Evolutionary conservation across 2,113 vertebrate genomes (phyloP).

Genomic region (Narcine bancroftii): DNA sequence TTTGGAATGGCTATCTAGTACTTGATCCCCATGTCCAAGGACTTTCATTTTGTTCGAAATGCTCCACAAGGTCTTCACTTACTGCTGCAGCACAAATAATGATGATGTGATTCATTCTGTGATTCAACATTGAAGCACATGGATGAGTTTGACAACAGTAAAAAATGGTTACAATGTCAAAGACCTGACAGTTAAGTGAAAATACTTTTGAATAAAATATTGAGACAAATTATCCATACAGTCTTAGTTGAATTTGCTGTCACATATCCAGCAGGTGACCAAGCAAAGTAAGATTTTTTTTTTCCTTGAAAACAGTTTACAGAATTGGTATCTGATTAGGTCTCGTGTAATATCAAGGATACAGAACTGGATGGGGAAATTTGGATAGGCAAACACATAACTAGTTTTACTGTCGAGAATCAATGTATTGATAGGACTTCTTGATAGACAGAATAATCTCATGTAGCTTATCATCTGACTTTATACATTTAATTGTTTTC

Average conservation of each 20-base stretch:
- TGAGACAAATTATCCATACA: no score
- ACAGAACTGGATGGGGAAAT: neutral
- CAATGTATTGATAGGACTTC: neutral
- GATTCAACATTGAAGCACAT: no score
- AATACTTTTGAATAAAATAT: no score
- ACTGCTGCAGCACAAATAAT: neutral
- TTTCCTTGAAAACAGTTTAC: neutral
- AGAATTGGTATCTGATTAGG: neutral
- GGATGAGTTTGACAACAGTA: no score
- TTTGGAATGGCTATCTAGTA: neutral
- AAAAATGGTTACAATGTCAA: no score
- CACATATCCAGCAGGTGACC: no score
- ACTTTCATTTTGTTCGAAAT: neutral
- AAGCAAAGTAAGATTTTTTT: neutral
- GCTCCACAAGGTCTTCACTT: neutral
- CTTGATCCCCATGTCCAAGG: neutral
- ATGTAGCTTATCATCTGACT: neutral
- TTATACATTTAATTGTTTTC: neutral
- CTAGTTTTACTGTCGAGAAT: neutral
- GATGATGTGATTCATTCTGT: neutral
- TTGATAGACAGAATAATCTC: neutral
- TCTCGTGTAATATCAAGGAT: neutral
- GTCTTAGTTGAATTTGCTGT: no score
- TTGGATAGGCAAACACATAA: neutral
- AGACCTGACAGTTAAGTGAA: no score